phyloP scores from a whole-genome alignment of 2,797 vertebrate species.

The Arctocebus calabarensis region DNA sequence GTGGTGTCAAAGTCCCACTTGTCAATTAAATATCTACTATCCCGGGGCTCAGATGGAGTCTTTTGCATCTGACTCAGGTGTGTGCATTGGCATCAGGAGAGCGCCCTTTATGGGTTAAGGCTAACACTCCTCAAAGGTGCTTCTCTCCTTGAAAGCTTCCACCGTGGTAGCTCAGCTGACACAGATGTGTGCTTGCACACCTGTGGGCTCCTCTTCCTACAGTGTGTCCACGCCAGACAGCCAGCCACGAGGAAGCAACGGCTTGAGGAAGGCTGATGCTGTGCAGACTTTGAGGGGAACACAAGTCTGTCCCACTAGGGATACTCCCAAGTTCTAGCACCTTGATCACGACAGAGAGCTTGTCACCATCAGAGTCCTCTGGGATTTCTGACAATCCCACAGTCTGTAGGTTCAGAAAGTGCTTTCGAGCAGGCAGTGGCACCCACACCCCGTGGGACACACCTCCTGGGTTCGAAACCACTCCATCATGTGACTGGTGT shows the following conservation, averaged over 20 bases:
- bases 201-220: not conserved
- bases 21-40: not conserved
- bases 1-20: not conserved
- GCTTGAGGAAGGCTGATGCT: accelerated
- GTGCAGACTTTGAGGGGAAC: not conserved
- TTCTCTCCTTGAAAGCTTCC: conserved; percentile 44
- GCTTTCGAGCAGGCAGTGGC: conserved; percentile 96
- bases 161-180: not conserved
- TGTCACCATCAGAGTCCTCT: not conserved
- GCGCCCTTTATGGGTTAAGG: not conserved
- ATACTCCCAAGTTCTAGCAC: not conserved
- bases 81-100: not conserved
- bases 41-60: conserved; percentile 4
- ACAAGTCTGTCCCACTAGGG: accelerated
- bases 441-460: conserved; percentile 97
- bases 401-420: conserved; percentile 89
- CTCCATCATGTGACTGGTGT: conserved; percentile 99
- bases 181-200: not conserved
- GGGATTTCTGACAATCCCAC: not conserved
- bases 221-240: conserved; percentile 36
- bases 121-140: not conserved
- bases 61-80: not conserved
- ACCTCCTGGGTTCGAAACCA: conserved; percentile 98
- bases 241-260: not conserved
- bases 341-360: not conserved